phyloP scores from a whole-genome alignment of 2,113 vertebrate species.

The Phylloscopus trochilus region DNA sequence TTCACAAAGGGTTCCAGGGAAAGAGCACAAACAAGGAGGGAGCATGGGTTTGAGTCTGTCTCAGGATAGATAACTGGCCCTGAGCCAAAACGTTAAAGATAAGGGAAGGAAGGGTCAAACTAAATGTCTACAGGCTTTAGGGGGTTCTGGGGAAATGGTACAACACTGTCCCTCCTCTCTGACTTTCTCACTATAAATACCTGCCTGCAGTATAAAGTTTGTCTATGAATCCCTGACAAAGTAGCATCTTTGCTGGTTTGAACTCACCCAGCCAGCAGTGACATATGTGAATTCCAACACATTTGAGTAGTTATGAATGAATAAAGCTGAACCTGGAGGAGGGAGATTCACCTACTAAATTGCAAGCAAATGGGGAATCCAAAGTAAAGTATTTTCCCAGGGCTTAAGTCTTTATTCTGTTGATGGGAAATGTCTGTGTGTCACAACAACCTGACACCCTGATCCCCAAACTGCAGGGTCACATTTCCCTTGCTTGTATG shows the following conservation, averaged over 20 bases:
- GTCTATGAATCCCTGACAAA: not conserved
- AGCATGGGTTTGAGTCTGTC: no score
- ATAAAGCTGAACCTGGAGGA: not conserved
- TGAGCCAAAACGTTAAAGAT: no score
- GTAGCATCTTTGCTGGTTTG: not conserved
- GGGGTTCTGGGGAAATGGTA: no score
- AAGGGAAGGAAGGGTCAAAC: no score
- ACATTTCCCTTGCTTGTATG: not conserved
- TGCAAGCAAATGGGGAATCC: not conserved
- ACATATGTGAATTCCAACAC: not conserved
- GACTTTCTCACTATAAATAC: not conserved
- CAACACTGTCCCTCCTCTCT: not conserved
- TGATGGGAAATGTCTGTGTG: not conserved
- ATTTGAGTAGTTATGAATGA: not conserved
- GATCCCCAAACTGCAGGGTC: not conserved
- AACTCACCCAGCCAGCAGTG: not conserved
- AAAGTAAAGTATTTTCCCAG: not conserved
- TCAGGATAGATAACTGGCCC: no score
- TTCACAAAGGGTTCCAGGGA: no score
- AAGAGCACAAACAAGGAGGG: no score
- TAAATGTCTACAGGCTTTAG: no score
- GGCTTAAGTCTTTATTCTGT: not conserved
- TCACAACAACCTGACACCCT: not conserved
- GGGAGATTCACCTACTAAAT: not conserved
- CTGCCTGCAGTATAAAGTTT: not conserved